Base-by-base conservation (phyloP, 2,113 vertebrate species). In the Probosciger aterrimus region DNA sequence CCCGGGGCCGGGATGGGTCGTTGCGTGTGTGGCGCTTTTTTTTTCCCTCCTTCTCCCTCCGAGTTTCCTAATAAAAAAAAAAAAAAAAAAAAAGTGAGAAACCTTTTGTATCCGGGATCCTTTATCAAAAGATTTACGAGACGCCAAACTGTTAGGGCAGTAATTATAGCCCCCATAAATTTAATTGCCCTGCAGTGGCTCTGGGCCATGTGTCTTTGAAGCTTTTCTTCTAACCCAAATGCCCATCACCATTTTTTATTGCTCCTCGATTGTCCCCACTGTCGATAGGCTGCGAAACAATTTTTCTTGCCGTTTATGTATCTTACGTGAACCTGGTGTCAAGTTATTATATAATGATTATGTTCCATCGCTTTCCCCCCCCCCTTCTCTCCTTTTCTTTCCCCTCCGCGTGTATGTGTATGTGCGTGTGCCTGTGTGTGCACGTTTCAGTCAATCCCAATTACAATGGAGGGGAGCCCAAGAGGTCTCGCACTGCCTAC, bases 111-210 rank as follows among this genome's bases (percentile, higher is more conserved):
- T 92, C 97, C 92, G 83, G 97, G 97, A 95, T 95, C 97, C 98
- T 98, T 98, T 98, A 98, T 98, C 97, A 97, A 97, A 98, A 98
- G 98, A 99, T 99, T 99, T 99, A 99, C 98, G 98, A 98, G 98
- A 98, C 97, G 98, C 98, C 98, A 98, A 99, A 98, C 98, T 98
- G 98, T 98, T 98, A 99, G 98, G 98, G 98, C 98, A 98, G 98
- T 99, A 98, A 99, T 99, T 99, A 99, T 98, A 98, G 98, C 98
- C 98, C 98, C 98, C 98, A 99, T 99, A 99, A 99, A 99, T 99
- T 99, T 98, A 98, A 99, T 99, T 98, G 99, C 98, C 98, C 98
- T 99, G 98, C 98, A 98, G 98, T 98, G 97, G 98, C 98, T 98
- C 98, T 97, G 98, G 98, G 98, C 98, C 98, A 98, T 98, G 98